Evolutionary conservation across 2,888 invertebrate genomes (phyloP), one percentile per base, ranked within the genome.

Genomic region (Drosophila mettleri): DNA sequence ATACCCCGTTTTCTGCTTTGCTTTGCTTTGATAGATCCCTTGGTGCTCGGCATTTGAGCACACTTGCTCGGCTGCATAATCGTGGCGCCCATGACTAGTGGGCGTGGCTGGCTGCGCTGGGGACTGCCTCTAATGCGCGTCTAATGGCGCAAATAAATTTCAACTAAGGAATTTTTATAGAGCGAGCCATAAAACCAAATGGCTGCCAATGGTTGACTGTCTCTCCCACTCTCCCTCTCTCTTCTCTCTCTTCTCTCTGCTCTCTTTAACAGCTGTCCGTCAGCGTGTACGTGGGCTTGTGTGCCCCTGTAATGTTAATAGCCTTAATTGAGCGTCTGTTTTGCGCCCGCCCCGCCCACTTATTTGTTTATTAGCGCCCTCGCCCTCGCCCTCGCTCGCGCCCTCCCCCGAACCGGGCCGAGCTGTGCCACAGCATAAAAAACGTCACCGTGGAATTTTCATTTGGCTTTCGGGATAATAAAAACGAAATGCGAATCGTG

Each of bases 131-230:
- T 88, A 84, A 88, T 88, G 84, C 82, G 69, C 87, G 69, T 85
- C 84, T 85, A 85, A 88, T 85, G 84, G 87, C 73, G 76, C 74
- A 85, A 88, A 85, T 85, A 88, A 85, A 85, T 85, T 85, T 88
- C 89, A 86, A 88, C 85, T 85, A 86, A 85, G 89, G 89, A 85
- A 85, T 85, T 85, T 85, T 85, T 85, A 85, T 85, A 88, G 85
- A 85, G 82, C 78, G 82, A 69, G 72, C 71, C 78, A 83, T 88
- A 88, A 86, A 83, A 83, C 80, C 83, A 80, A 83, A 88, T 88
- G 84, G 80, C 74, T 88, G 82, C 82, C 82, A 82, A 82, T 82
- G 88, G 54, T 66, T 80, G 78, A 61, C 72, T 66, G 51, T 60
- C 51, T 36, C 52, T n/a, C 60, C 14, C 24, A 1, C 41, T 9